Evolutionary conservation across 2,113 vertebrate species (phyloP).

Genomic region (Pseudorasbora parva): DNA sequence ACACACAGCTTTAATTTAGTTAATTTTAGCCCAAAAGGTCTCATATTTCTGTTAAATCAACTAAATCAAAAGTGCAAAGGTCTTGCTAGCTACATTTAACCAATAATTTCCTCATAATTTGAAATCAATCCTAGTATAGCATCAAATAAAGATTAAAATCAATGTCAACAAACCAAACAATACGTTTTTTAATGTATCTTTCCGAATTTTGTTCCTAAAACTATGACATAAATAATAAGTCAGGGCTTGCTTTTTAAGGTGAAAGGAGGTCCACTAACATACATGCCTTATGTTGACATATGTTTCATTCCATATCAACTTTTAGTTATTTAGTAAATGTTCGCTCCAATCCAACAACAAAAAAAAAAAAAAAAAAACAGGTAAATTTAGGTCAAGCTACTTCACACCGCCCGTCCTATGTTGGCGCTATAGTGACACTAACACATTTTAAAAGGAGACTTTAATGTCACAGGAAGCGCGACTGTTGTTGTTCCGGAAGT

Average conservation of each 20-base stretch:
- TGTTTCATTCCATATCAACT: neutral
- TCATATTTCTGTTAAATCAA: neutral
- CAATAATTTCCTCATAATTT: neutral
- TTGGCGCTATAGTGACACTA: conserved; percentile 5
- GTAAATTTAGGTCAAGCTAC: conserved; percentile 15
- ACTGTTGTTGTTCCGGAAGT: conserved; percentile 70
- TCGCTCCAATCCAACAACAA: neutral
- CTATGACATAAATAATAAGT: neutral
- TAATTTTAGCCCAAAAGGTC: neutral
- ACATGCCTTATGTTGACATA: neutral
- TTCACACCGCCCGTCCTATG: neutral
- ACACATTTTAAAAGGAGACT: neutral
- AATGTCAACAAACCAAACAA: neutral
- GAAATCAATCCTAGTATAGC: neutral
- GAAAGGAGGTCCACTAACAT: neutral
- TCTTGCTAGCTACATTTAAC: neutral
- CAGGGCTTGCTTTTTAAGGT: neutral
- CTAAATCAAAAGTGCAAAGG: neutral
- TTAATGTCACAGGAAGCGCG: conserved; percentile 57
- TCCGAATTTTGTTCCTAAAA: neutral
- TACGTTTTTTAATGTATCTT: too few species aligned
- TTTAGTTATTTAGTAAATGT: neutral
- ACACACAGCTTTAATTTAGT: neutral
- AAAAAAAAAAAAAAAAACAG: neutral
- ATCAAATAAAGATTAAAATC: neutral